These are phyloP conservation scores for Sipha maydis DNA, from an alignment of 2,888 invertebrate species.

Conservation along the genomic window DNA sequence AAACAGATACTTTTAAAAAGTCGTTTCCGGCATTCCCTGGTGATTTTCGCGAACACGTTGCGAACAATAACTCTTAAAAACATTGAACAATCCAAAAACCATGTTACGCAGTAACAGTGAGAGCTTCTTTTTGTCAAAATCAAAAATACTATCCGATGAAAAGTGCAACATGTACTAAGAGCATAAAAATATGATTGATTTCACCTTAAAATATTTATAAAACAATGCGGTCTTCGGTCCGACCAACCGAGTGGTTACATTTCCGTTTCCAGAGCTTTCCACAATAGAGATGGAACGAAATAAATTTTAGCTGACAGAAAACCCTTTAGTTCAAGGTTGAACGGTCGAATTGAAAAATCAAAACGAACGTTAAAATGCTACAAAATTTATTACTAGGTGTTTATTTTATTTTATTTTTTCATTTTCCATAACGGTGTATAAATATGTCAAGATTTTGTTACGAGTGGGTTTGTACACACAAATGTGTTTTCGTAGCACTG, in stretches of 20 bases:
- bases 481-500: neutral
- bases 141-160: neutral
- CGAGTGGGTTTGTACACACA: neutral
- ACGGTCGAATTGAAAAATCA: slow-evolving; percentile 27
- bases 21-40: too few relatives aligned
- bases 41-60: neutral
- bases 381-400: slow-evolving; percentile 25
- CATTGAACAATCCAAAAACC: neutral
- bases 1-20: neutral
- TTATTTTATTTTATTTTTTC: neutral
- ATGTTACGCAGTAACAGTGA: neutral
- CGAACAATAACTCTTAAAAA: neutral
- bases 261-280: slow-evolving; percentile 39
- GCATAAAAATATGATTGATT: neutral
- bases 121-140: neutral
- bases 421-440: neutral
- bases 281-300: slow-evolving; percentile 31
- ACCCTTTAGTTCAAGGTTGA: slow-evolving; percentile 34
- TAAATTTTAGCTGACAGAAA: slow-evolving; percentile 39
- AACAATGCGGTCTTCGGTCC: neutral
- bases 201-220: neutral
- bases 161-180: neutral
- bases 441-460: neutral
- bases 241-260: slow-evolving; percentile 26
- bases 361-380: slow-evolving; percentile 35